phyloP scores from a whole-genome alignment of 2,113 vertebrate genomes.

The Gasterosteus aculeatus region DNA sequence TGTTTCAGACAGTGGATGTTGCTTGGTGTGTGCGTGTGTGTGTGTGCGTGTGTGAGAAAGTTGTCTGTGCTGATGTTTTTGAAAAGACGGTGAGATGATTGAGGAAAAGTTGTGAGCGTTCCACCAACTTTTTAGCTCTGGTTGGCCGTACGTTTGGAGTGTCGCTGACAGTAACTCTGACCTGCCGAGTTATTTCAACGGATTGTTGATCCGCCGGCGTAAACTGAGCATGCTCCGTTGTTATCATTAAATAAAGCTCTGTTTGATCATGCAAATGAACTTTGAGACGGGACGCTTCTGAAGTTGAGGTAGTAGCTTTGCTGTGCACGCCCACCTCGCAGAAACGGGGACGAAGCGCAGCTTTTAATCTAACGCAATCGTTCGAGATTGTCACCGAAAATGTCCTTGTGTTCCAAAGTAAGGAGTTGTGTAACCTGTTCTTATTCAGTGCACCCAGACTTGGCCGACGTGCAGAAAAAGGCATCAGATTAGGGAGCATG shows the following conservation, averaged over 20 bases:
- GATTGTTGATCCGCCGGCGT: constrained; percentile 14
- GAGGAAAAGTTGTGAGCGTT: constrained; percentile 1
- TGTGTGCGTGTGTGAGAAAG: constrained; percentile 35
- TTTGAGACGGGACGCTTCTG: background rate
- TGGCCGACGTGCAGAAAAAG: constrained; percentile 42
- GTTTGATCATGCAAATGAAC: constrained; percentile 30
- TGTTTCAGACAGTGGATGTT: constrained; percentile 51
- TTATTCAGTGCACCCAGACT: constrained; percentile 41
- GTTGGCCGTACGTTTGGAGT: constrained; percentile 6
- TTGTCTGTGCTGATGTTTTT: constrained; percentile 41
- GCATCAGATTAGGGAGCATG: constrained; percentile 33
- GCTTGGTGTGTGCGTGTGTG: background rate
- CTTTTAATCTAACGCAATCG: constrained; percentile 37
- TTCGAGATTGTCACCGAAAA: constrained; percentile 35
- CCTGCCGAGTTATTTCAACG: constrained; percentile 1
- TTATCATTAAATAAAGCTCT: constrained; percentile 5
- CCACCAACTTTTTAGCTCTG: constrained; percentile 9
- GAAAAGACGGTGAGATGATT: constrained; percentile 30
- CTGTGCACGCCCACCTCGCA: background rate
- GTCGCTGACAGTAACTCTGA: background rate
- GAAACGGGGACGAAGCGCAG: background rate
- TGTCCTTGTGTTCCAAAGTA: constrained; percentile 22
- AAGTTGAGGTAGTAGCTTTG: constrained; percentile 19
- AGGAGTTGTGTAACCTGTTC: constrained; percentile 57
- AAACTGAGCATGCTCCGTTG: background rate